A percentile compares a stretch with the other conserved stretches of the same genome.
Conservation (phyloP, 2,797 vertebrate species). For the Neopelma chrysocephalum region DNA sequence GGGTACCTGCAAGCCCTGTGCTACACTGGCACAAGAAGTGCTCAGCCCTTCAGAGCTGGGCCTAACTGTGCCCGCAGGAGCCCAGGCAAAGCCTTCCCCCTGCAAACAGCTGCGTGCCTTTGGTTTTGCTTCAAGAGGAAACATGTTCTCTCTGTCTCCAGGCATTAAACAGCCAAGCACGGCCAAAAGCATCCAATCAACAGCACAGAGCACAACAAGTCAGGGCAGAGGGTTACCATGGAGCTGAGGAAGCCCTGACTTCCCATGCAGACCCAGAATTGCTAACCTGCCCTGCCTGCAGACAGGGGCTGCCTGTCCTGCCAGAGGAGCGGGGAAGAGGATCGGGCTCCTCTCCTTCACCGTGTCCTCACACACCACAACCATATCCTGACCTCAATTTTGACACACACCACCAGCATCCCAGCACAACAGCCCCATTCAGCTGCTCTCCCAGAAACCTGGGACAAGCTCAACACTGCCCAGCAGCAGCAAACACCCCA, state of each 20-base stretch:
- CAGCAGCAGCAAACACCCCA: background rate
- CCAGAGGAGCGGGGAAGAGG: background rate
- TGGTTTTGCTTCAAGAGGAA: slow-evolving; percentile 10
- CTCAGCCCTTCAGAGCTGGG: background rate
- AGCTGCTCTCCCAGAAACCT: background rate
- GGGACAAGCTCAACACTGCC: background rate
- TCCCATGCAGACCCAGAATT: background rate
- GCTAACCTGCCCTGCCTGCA: background rate
- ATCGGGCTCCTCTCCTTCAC: background rate
- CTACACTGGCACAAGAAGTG: background rate
- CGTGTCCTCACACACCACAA: background rate
- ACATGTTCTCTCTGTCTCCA: background rate
- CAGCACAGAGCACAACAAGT: background rate
- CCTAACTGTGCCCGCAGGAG: background rate
- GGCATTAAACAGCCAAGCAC: background rate
- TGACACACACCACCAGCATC: rapidly evolving
- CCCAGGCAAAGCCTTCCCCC: background rate
- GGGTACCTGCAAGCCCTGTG: background rate
- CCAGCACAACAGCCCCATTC: background rate
- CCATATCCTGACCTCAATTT: background rate
- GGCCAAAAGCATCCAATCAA: background rate
- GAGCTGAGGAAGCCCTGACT: background rate
- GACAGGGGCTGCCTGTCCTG: background rate
- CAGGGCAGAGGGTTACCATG: background rate
- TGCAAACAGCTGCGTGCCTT: rapidly evolving